These are phyloP conservation scores for Triplophysa tibetana DNA, from an alignment of 2,113 vertebrate genomes.

Conservation along the genomic window DNA sequence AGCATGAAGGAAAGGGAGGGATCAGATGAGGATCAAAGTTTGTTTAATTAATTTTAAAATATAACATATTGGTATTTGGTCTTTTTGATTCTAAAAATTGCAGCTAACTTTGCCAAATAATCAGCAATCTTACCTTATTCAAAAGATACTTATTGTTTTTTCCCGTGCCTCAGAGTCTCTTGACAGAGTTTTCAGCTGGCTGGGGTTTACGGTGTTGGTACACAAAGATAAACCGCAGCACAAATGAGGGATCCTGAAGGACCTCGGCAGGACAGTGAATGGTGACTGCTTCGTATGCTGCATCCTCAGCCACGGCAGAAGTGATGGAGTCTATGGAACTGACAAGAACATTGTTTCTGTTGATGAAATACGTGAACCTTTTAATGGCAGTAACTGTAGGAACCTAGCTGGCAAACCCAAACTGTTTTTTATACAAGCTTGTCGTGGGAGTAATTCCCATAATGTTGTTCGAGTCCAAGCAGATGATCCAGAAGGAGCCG, in stretches of 20 bases:
- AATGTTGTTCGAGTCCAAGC: conserved; percentile 54
- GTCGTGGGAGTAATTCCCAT: conserved; percentile 75
- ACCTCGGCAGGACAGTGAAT: conserved; percentile 53
- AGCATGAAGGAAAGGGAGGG: background rate
- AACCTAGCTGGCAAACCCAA: conserved; percentile 73
- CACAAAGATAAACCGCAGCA: conserved; percentile 58
- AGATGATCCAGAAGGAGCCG: conserved; percentile 40
- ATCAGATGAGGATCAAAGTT: conserved; percentile 63
- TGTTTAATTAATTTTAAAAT: background rate
- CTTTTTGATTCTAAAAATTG: no score
- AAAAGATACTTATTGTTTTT: background rate
- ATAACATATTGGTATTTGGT: background rate
- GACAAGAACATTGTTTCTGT: conserved; percentile 63
- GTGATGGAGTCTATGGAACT: conserved; percentile 66
- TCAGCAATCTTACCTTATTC: background rate
- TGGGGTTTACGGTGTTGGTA: conserved; percentile 70
- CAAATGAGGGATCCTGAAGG: conserved; percentile 49
- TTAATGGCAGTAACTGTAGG: conserved; percentile 66
- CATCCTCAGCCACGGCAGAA: conserved; percentile 67
- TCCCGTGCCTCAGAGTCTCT: conserved; percentile 65
- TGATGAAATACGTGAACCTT: conserved; percentile 62
- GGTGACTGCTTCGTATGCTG: conserved; percentile 79
- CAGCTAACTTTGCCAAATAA: background rate
- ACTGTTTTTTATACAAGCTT: conserved; percentile 77
- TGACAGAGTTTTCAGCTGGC: conserved; percentile 60